Percentiles rank a stretch among this genome's conserved stretches.
phyloP scores from a whole-genome alignment of 2,888 invertebrate genomes.

The Protophormia terraenovae region DNA sequence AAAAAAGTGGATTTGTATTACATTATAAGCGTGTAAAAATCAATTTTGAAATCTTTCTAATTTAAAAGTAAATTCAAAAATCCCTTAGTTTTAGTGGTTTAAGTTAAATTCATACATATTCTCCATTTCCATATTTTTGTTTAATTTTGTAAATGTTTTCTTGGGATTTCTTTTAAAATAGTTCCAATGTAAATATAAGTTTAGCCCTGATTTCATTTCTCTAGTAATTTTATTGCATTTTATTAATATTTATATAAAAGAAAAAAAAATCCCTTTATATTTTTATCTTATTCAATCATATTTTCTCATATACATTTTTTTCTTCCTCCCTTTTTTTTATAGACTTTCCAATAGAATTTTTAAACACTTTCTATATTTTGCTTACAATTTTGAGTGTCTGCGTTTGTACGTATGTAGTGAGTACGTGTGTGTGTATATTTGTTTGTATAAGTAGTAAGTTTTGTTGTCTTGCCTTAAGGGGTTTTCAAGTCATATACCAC shows the following conservation, averaged over 20 bases:
- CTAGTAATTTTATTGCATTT: not conserved
- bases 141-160: too few relatives aligned
- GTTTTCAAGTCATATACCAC: slow-evolving; percentile 47
- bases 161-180: too few relatives aligned
- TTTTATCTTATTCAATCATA: slow-evolving; percentile 14
- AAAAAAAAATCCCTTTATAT: slow-evolving; percentile 7
- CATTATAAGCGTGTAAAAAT: too few relatives aligned
- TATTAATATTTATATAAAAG: not conserved
- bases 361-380: slow-evolving; percentile 52
- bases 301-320: slow-evolving; percentile 22
- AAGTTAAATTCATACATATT: too few relatives aligned
- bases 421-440: not conserved
- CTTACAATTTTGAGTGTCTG: not conserved
- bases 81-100: too few relatives aligned
- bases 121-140: too few relatives aligned
- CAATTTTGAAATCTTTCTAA: too few relatives aligned
- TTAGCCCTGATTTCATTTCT: not conserved
- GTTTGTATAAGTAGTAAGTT: not conserved
- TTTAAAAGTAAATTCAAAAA: too few relatives aligned
- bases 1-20: too few relatives aligned
- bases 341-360: slow-evolving; percentile 49
- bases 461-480: slow-evolving; percentile 44
- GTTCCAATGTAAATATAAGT: too few relatives aligned
- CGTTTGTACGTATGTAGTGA: not conserved
- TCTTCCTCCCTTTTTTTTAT: not conserved